Conservation (phyloP, 2,888 invertebrate species). For the Leptodirus hochenwartii region DNA sequence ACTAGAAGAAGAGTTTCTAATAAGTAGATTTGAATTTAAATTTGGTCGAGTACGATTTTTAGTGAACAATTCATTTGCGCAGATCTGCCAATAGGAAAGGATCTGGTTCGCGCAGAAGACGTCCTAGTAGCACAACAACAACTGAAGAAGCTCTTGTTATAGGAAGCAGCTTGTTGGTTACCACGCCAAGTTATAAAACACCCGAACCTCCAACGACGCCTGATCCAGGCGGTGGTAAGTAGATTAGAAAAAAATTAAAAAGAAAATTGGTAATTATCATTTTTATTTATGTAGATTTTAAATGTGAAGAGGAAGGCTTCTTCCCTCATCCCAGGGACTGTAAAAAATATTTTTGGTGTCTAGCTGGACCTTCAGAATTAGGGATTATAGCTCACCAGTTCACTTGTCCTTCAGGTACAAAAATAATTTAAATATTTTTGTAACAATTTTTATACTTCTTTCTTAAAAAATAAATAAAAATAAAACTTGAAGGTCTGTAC, state of each 20-base stretch:
- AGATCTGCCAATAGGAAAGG: no score
- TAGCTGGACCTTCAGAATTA: constrained; percentile 72
- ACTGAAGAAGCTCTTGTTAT: constrained; percentile 6
- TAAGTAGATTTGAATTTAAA: no score
- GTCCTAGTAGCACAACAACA: constrained; percentile 7
- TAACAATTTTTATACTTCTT: constrained; percentile 1
- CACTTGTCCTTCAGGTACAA: constrained; percentile 72
- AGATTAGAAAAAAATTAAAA: constrained; percentile 6
- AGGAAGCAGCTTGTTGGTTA: constrained; percentile 19
- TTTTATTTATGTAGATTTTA: constrained; percentile 45
- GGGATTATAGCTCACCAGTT: constrained; percentile 86
- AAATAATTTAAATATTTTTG: constrained; percentile 1
- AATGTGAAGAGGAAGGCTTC: constrained; percentile 85
- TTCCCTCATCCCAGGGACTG: constrained; percentile 83
- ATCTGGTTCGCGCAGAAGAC: constrained; percentile 7
- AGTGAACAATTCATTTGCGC: no score
- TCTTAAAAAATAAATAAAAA: constrained; percentile 5
- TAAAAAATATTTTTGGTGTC: constrained; percentile 89
- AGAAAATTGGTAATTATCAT: constrained; percentile 1
- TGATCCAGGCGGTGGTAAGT: constrained; percentile 63
- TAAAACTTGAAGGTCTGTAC: constrained; percentile 42
- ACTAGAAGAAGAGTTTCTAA: no score
- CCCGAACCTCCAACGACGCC: constrained; percentile 81
- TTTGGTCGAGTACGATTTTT: no score
- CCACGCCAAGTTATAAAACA: constrained; percentile 35